These are phyloP conservation scores for Phaethornis superciliosus DNA, from an alignment of 2,113 vertebrate species.

Conservation along the genomic window DNA sequence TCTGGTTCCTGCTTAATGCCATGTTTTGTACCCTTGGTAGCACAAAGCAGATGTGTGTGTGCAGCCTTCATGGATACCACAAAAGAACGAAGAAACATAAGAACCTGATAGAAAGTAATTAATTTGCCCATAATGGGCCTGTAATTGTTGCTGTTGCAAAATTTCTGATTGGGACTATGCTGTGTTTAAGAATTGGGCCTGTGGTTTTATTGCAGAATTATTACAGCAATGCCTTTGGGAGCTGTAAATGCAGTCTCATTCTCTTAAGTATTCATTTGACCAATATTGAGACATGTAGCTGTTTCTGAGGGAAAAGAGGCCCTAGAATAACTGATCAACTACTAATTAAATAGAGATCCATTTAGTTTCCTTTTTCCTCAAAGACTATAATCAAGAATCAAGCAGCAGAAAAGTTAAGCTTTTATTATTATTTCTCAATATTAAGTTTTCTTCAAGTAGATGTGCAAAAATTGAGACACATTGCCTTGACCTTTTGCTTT, in stretches of 20 bases:
- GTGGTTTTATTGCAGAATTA: slow-evolving; percentile 68
- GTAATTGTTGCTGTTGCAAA: slow-evolving; percentile 52
- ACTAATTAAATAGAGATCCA: not conserved
- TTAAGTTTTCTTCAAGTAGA: not conserved
- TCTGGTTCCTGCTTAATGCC: not conserved
- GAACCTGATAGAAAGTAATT: slow-evolving; percentile 21
- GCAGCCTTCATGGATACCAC: not conserved
- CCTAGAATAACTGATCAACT: not conserved
- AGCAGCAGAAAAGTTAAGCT: not conserved
- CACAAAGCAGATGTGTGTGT: not conserved
- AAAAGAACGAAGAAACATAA: not conserved
- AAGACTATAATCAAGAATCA: not conserved
- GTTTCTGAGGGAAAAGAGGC: not conserved
- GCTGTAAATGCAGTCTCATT: not conserved
- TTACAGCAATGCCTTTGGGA: slow-evolving; percentile 41
- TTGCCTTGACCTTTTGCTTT: not conserved
- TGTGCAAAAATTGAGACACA: not conserved
- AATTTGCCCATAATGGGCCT: slow-evolving; percentile 39
- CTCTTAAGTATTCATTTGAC: slow-evolving; percentile 31
- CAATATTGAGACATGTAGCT: not conserved
- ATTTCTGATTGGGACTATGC: slow-evolving; percentile 33
- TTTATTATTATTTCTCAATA: not conserved
- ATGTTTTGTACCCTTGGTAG: not conserved
- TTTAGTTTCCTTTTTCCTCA: not conserved
- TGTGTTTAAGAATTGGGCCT: slow-evolving; percentile 63